Conservation (phyloP, 2,888 invertebrate species). For the Pristionchus maxplancki region DNA sequence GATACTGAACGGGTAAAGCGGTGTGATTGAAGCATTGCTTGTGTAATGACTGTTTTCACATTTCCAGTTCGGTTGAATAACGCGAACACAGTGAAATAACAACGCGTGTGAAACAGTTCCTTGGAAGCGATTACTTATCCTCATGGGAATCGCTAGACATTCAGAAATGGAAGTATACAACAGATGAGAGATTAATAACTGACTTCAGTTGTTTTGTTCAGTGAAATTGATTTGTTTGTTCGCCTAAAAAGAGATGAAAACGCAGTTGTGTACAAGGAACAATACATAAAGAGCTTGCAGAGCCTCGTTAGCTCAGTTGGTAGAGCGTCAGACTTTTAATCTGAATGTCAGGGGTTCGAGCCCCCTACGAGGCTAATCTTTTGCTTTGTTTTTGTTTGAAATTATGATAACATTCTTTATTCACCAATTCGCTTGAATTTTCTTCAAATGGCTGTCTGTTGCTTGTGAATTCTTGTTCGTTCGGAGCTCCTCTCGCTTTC, state of each 20-base stretch:
- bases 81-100: background rate
- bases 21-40: background rate
- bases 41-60: background rate
- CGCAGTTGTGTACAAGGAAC: too few relatives aligned
- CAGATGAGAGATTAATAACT: too few relatives aligned
- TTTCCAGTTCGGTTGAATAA: background rate
- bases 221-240: too few relatives aligned
- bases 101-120: background rate
- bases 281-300: too few relatives aligned
- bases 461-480: background rate
- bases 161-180: too few relatives aligned
- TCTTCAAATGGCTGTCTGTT: background rate
- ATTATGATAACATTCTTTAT: background rate
- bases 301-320: constrained; percentile 26
- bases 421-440: constrained; percentile 3
- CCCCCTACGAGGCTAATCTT: background rate
- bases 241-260: too few relatives aligned
- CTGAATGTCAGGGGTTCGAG: background rate
- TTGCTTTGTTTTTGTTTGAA: background rate
- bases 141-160: background rate
- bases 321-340: constrained; percentile 25
- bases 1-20: background rate
- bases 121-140: background rate
- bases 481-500: background rate
- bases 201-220: too few relatives aligned